These are phyloP conservation scores for Berghia stephanieae DNA, from an alignment of 1,140 invertebrate species.

Conservation along the genomic window DNA sequence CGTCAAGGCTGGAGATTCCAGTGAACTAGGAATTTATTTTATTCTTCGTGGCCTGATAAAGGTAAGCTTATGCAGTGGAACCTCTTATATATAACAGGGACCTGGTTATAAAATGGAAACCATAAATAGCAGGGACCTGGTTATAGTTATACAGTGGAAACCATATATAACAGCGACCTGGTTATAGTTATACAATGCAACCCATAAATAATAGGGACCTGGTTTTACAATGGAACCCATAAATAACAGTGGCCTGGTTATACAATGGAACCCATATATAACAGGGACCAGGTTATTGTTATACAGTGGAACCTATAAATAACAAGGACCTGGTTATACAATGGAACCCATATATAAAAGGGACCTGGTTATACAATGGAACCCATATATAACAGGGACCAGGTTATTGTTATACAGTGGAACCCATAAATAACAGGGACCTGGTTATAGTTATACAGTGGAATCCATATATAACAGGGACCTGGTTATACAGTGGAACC, in stretches of 20 bases:
- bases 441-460: background rate
- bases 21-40: constrained; percentile 65
- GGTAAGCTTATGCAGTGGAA: constrained; percentile 41
- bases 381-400: background rate
- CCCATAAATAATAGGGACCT: background rate
- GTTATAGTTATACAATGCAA: background rate
- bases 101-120: no score
- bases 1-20: constrained; percentile 50
- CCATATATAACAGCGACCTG: background rate
- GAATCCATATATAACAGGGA: background rate
- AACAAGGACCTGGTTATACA: constrained; percentile 51
- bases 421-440: background rate
- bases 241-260: no score
- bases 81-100: background rate
- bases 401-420: background rate
- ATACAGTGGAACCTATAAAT: no score
- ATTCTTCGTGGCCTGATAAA: constrained; percentile 67
- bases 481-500: background rate
- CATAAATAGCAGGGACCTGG: background rate
- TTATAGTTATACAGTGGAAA: background rate
- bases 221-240: no score
- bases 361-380: no score
- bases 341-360: background rate
- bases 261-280: no score
- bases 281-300: no score